Evolutionary conservation across 2,888 invertebrate species (phyloP).

Genomic region (Hybos culiciformis): DNA sequence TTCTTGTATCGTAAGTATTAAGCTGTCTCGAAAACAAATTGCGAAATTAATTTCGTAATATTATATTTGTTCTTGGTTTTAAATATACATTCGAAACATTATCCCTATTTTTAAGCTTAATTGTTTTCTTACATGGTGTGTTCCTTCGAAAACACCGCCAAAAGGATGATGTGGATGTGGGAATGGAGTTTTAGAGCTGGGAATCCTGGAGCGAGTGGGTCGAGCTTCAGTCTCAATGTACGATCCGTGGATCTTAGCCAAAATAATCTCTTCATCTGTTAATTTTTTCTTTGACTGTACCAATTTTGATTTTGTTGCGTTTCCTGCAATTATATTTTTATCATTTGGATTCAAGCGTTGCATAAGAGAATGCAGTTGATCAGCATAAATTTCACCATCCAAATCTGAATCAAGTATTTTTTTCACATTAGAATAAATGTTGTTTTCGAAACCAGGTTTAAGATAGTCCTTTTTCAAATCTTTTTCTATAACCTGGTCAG

Average conservation of each 20-base stretch:
- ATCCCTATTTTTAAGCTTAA: too few species aligned
- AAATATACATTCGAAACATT: not conserved
- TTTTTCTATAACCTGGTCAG: slow-evolving; percentile 22
- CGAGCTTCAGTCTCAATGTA: slow-evolving; percentile 22
- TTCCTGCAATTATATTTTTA: slow-evolving; percentile 26
- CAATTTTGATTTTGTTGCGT: slow-evolving; percentile 21
- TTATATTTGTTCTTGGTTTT: too few species aligned
- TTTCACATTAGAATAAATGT: slow-evolving; percentile 26
- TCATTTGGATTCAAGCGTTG: slow-evolving; percentile 29
- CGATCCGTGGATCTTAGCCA: slow-evolving; percentile 34
- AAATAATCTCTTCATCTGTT: slow-evolving; percentile 31
- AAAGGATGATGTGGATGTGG: too few species aligned
- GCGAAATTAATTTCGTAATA: too few species aligned
- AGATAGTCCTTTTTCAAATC: slow-evolving; percentile 40
- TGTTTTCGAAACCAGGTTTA: slow-evolving; percentile 38
- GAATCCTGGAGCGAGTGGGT: slow-evolving; percentile 18
- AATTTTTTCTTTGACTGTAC: slow-evolving; percentile 21
- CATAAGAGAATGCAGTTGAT: slow-evolving; percentile 31
- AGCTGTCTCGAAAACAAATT: not conserved
- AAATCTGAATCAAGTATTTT: slow-evolving; percentile 38
- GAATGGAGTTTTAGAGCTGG: slow-evolving; percentile 20
- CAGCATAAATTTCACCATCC: slow-evolving; percentile 39
- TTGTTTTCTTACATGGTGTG: slow-evolving; percentile 22
- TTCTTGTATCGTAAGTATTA: not conserved
- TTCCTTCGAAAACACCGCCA: slow-evolving; percentile 32